Evolutionary conservation across 2,888 invertebrate genomes (phyloP).

Genomic region (Drosophila ustulata): DNA sequence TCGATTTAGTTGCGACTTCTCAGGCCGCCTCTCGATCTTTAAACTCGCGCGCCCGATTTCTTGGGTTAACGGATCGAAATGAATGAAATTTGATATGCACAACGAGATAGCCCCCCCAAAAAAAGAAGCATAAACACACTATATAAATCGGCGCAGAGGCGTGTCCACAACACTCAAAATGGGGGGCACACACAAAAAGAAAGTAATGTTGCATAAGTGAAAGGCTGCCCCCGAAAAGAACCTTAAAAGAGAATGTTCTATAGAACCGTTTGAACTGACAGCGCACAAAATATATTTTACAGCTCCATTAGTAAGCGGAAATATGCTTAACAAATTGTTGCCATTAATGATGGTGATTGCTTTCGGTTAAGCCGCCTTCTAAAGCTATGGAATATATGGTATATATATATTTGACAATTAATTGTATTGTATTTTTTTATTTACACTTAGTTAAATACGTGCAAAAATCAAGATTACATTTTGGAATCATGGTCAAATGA

Average conservation of each 20-base stretch:
- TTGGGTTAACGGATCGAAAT: slow-evolving; percentile 68
- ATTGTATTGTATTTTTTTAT: too few species aligned
- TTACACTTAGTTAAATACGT: too few species aligned
- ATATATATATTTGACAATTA: too few species aligned
- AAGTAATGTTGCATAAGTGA: slow-evolving; percentile 37
- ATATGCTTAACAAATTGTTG: not conserved
- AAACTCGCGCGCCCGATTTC: slow-evolving; percentile 33
- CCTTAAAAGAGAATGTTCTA: slow-evolving; percentile 27
- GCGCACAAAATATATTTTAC: not conserved
- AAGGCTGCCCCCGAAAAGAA: slow-evolving; percentile 19
- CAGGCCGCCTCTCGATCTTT: slow-evolving; percentile 53
- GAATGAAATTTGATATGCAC: slow-evolving; percentile 80
- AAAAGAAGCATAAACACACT: slow-evolving; percentile 52
- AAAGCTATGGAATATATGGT: too few species aligned
- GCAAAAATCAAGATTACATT: too few species aligned
- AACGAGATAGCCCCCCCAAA: slow-evolving; percentile 60
- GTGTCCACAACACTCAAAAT: not conserved
- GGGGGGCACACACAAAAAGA: slow-evolving; percentile 23
- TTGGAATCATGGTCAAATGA: too few species aligned
- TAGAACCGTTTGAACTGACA: not conserved
- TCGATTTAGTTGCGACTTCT: slow-evolving; percentile 71
- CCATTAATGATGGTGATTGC: not conserved
- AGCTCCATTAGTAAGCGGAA: slow-evolving; percentile 5
- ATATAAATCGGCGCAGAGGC: slow-evolving; percentile 54
- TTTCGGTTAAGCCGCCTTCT: not conserved